These are phyloP conservation scores for Nothocercus nigrocapillus DNA, from an alignment of 2,113 vertebrate genomes.

Conservation along the genomic window DNA sequence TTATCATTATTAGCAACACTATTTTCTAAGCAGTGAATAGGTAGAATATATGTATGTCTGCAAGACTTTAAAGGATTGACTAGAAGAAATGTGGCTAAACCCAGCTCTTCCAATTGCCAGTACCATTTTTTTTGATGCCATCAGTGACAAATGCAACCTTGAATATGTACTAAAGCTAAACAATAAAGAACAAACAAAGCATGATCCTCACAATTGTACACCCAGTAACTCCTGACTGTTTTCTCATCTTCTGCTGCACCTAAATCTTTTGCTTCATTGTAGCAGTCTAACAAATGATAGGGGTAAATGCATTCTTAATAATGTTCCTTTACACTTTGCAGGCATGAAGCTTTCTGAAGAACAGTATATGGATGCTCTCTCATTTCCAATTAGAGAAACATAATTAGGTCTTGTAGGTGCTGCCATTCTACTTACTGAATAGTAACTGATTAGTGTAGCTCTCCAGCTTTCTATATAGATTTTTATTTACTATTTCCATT, in stretches of 20 bases:
- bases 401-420: not conserved
- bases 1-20: not conserved
- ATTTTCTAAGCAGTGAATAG: not conserved
- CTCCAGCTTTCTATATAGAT: not conserved
- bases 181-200: conserved; percentile 18
- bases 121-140: not conserved
- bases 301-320: not conserved
- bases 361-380: not conserved
- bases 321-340: not conserved
- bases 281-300: not conserved
- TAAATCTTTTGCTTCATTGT: not conserved
- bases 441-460: too few species aligned
- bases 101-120: not conserved
- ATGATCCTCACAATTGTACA: not conserved
- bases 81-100: not conserved
- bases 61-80: not conserved
- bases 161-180: conserved; percentile 20
- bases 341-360: not conserved
- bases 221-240: not conserved
- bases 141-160: conserved; percentile 2
- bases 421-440: not conserved
- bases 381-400: not conserved
- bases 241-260: not conserved
- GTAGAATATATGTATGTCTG: not conserved
- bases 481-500: not conserved